Base-by-base conservation (phyloP, 2,888 invertebrate genomes). In the Apocheima hispidaria region DNA sequence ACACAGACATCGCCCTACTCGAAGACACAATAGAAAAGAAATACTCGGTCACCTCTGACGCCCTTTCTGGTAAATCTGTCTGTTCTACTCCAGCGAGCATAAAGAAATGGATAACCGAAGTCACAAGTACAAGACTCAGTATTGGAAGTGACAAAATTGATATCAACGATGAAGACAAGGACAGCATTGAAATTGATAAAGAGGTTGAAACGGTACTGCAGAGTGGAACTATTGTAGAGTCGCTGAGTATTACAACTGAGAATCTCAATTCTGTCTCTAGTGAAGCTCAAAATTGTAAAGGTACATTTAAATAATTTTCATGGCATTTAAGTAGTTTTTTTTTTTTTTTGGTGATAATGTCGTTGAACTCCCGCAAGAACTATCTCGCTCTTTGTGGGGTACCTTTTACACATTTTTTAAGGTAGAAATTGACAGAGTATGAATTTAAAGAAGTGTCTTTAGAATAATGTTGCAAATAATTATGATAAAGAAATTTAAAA, bases 201-300 rank as follows among this genome's bases (percentile, higher is more conserved):
- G 93, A 92, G 74, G 90, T 93, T 0, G 93, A 93, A 70, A 91
- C 87, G 0, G 93, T 92, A 0, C 60, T 93, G 50, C 92, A 93
- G 68, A 92, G 92, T 66, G 92, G 92, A 14, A 91, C 92, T 2
- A 88, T 89, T 52, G 92, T 93, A 9, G 93, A 93, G 67, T 89
- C 91, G 0, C 72, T 93, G 60, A 92, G 87, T 68, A 88, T 91
- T 60, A 86, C 91, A 23, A 88, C 90, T 0, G 92, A 89, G 64
- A 92, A 87, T 71, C 72, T 91, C 4, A 92, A 88, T 68, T 81
- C 87, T 1, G 86, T 90, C 6, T 87, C 88, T 1, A 84, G 79
- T 72, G 92, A 92, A 72, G 86, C 85, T 16, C 87, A 88, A 61
- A 82, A 79, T 63, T 87, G 87, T 70, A 92, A 89, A 87, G 92